Percentiles rank a stretch among this genome's conserved stretches.
Conservation (phyloP, 2,797 vertebrate genomes). For the Rallus crepitans region DNA sequence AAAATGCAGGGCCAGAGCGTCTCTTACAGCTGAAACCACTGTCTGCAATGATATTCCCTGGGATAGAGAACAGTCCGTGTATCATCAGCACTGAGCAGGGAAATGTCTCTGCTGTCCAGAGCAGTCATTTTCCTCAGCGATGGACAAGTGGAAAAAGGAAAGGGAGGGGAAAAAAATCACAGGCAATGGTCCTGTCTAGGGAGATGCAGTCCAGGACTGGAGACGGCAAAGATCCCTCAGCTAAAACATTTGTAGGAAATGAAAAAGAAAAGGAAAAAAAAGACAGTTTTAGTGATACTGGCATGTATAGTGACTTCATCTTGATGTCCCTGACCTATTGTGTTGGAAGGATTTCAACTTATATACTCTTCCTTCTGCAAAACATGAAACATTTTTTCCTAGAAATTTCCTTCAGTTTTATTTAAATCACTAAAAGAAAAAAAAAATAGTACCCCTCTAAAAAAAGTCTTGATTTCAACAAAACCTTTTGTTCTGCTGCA, state of each 20-base stretch:
- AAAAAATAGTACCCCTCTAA: neutral
- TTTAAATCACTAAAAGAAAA: neutral
- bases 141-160: neutral
- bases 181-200: neutral
- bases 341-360: neutral
- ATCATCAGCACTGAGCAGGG: neutral
- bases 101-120: neutral
- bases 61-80: neutral
- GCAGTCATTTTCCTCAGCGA: neutral
- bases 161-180: neutral
- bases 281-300: neutral
- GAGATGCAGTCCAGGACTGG: neutral
- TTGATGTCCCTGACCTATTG: neutral
- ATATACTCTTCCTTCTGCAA: neutral
- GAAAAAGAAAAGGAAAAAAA: neutral
- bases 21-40: constrained; percentile 7
- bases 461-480: neutral
- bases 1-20: constrained; percentile 21
- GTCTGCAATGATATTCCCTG: neutral
- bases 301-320: neutral
- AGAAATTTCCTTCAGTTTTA: neutral
- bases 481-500: neutral
- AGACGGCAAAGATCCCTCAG: neutral
- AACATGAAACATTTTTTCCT: neutral
- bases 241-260: neutral